Evolutionary conservation across 2,888 invertebrate species (phyloP), one percentile per base, ranked within the genome.

Genomic region (Drosophila pegasa): DNA sequence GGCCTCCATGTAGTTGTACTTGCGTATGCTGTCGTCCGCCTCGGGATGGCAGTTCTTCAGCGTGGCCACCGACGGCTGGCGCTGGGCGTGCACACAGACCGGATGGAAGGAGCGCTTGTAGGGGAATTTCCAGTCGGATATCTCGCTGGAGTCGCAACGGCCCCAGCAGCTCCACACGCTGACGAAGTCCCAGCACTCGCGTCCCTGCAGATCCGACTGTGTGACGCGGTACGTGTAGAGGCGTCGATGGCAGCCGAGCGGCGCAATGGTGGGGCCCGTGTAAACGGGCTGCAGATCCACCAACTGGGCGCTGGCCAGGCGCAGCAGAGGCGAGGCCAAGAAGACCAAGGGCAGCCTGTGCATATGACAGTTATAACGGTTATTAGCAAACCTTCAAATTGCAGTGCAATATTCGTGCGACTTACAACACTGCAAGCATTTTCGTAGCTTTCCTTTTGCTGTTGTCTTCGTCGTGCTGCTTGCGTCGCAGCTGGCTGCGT

Each of bases 51-150:
- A 98, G 89, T 96, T 93, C 6, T 94, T 93, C 40, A 97, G 93
- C 48, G 93, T 94, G 0, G 94, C 95, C 16, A 94, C 93, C 0
- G 95, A 94, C 54, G 94, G 94, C 67, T 94, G 94, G 3, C 95
- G 93, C 1, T 94, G 94, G 1, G 95, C 95, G 90, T 97, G 97
- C 37, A 90, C 95, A 92, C 97, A 98, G 1, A 97, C 97, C 0
- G 96, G 97, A 91, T 98, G 97, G 82, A 95, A 94, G 0, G 96
- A 96, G 71, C 95, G 94, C 91, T 97, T 97, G 92, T 95, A 97
- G 0, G 97, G 97, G 90, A 97, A 97, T 90, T 96, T 95, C 95
- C 96, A 97, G 92, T 97, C 97, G 0, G 97, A 95, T 91, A 97
- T 97, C 94, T 97, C 96, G 90, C 95, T 95, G 0, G 97, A 96